These are phyloP conservation scores for Scartelaos histophorus DNA, from an alignment of 2,113 vertebrate genomes.

Conservation along the genomic window DNA sequence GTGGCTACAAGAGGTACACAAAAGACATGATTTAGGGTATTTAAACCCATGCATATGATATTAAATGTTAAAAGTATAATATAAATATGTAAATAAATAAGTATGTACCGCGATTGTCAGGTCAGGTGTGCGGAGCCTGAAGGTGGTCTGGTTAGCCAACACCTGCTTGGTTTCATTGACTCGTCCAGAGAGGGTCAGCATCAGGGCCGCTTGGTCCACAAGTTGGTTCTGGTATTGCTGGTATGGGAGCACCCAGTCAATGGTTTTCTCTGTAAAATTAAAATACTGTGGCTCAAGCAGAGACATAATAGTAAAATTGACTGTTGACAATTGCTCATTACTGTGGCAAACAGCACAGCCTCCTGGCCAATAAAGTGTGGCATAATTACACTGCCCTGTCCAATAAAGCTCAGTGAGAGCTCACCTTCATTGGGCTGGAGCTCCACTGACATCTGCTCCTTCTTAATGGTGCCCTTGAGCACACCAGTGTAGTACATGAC, in stretches of 20 bases:
- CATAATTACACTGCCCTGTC: neutral
- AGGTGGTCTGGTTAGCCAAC: constrained; percentile 84
- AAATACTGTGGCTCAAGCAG: neutral
- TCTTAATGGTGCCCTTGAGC: constrained; percentile 78
- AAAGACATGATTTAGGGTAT: neutral
- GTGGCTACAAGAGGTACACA: constrained; percentile 66
- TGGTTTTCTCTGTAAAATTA: constrained; percentile 73
- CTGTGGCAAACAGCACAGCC: neutral
- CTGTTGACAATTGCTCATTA: neutral
- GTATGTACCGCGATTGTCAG: constrained; percentile 70
- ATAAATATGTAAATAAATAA: constrained; percentile 5
- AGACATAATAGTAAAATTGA: neutral
- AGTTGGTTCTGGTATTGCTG: constrained; percentile 81
- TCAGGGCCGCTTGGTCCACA: constrained; percentile 86
- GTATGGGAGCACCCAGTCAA: constrained; percentile 82
- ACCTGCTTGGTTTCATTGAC: constrained; percentile 83
- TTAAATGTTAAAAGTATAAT: neutral
- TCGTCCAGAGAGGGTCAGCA: constrained; percentile 83
- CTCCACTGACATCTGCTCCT: constrained; percentile 72
- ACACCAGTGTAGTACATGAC: constrained; percentile 90
- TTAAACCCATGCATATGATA: neutral
- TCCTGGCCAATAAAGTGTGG: neutral
- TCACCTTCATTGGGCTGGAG: constrained; percentile 78
- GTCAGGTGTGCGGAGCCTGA: constrained; percentile 84
- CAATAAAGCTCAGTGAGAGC: constrained; percentile 8